Evolutionary conservation across 2,113 vertebrate genomes (phyloP), one percentile per base, ranked within the genome.

Genomic region (Laticauda colubrina): DNA sequence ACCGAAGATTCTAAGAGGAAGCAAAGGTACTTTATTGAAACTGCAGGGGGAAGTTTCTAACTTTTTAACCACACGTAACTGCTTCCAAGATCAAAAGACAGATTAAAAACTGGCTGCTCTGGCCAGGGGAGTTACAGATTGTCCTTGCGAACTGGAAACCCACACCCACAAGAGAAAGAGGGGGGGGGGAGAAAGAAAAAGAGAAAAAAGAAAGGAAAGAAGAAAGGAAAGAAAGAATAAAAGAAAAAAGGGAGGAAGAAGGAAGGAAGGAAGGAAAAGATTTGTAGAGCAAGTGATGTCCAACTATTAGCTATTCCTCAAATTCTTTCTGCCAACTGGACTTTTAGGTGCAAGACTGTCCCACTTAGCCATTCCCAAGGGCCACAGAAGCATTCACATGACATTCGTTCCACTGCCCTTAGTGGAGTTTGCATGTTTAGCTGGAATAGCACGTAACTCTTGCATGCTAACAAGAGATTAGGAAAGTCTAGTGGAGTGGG

Each of bases 321-420:
- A 59, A 15, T 53, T 21, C 9, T 88, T 15, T n/a, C 57, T 87
- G 59, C 91, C 26, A n/a, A 20, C 39, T 54, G 75, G 64, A 51
- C 86, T 88, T 57, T 92, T 86, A 92, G 61, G 10, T 64, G 21
- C 29, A 20, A 29, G 29, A 57, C 51, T 81, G 14, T 29, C 20
- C 61, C 89, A 53, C 51, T 81, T 51, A 18, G 39, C 53, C 53
- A 89, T 55, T 89, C 61, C 87, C 91, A 92, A 29, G 2, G 55
- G 34, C 51, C 87, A 89, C 61, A 55, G 87, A 88, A 92, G 14
- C n/a, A 88, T 92, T 75, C 53, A 89, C 69, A 53, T 92, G 34
- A 48, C 56, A 56, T 89, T 56, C 48, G 56, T 26, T 85, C 34
- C 53, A 48, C 61, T 81, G 23, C 29, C 59, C 23, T 88, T 11